These are phyloP conservation scores for Ciconia stormi DNA, from an alignment of 2,113 vertebrate species.

Conservation along the genomic window DNA sequence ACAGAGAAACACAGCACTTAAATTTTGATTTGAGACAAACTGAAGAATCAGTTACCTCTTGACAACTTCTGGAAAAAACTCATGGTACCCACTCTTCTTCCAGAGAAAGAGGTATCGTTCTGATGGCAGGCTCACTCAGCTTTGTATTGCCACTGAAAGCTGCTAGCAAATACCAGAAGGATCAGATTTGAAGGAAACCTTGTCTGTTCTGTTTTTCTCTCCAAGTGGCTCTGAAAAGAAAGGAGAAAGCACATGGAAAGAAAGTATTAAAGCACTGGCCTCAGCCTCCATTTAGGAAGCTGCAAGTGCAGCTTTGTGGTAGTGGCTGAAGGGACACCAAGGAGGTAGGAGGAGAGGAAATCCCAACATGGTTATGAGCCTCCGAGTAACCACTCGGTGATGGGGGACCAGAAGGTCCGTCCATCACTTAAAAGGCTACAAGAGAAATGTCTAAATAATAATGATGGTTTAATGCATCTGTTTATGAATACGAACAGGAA, in stretches of 20 bases:
- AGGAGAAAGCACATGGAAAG: background rate
- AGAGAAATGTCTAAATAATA: background rate
- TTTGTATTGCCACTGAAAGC: background rate
- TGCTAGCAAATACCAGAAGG: background rate
- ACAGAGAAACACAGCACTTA: background rate
- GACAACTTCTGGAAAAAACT: background rate
- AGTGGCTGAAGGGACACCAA: background rate
- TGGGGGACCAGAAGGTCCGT: background rate
- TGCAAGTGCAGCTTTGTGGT: background rate
- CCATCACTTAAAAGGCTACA: background rate
- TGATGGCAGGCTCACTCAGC: background rate
- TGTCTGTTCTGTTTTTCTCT: background rate
- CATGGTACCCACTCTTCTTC: background rate
- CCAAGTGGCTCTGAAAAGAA: background rate
- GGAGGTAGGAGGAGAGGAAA: background rate
- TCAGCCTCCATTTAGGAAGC: background rate
- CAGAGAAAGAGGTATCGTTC: background rate
- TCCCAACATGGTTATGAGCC: fast-evolving
- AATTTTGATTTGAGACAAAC: background rate
- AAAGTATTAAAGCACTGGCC: background rate
- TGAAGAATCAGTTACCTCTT: background rate
- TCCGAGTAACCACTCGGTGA: background rate
- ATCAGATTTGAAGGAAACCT: background rate
- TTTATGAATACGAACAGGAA: background rate
- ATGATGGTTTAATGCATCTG: background rate